Base-by-base conservation (phyloP, 2,888 invertebrate genomes). In the Pollenia angustigena region DNA sequence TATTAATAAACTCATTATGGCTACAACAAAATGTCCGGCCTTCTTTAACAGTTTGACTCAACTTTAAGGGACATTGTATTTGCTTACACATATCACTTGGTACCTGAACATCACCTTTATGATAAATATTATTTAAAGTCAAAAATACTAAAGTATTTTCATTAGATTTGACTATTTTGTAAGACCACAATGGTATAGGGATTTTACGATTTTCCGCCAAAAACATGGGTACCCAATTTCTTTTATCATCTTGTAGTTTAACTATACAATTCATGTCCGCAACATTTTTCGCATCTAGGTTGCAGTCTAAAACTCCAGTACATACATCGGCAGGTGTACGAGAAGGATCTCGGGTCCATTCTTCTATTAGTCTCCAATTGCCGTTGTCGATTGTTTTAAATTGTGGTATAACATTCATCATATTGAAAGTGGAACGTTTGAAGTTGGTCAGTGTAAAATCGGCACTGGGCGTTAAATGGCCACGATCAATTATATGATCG, bases 321-420 rank as follows among this genome's bases (percentile, higher is more conserved):
- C 80, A 81, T 10, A 84, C 18, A 48, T n/a, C 12, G 93, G 94
- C 68, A 0, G 82, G 82, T 12, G 82, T 69, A 18, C 60, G 82
- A 11, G 44, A 16, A 42, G 93, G 93, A 10, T 90, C 88, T 81
- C 94, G 91, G 1, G 94, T 91, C 85, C 91, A 91, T 0, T 79
- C 81, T 90, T 95, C 95, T 44, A 94, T 90, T 0, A 88, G 83
- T 58, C 93, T 91, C 95, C 95, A 95, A 89, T 95, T 95, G 6
- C 93, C 93, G 0, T 91, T 94, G 88, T 95, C 95, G 88, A 95
- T 94, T 0, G 92, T 92, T 87, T 93, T 92, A 94, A 94, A 94
- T 86, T 94, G 94, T 0, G 94, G 94, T 0, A 93, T 93, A 0
- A 91, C 93, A 89, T 94, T 94, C 3, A 94, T 90, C 88, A 93